Evolutionary conservation across 2,888 invertebrate genomes (phyloP), one percentile per base, ranked within the genome.

Genomic region (Aproaerema taeniolella): DNA sequence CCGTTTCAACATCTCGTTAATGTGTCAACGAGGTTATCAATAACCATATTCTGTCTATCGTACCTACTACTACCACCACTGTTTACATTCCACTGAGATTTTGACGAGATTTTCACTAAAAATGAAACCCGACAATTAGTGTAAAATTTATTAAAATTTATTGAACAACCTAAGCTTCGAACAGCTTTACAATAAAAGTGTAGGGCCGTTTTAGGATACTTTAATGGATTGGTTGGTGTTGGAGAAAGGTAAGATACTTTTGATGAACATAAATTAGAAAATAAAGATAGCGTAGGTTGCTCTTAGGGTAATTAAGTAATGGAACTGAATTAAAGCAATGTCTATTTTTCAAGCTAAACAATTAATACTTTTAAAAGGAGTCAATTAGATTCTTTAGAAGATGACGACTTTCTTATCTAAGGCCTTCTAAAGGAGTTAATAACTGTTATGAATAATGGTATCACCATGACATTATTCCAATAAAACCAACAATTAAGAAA

Each of bases 11-110:
- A 70, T 74, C 64, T 76, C 80, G 67, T 83, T 76, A 77, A 81
- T 68, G 67, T 77, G 78, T 83, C 82, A 80, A 71, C 78, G 61
- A 67, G 69, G 66, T 74, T 74, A 79, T 83, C 77, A 64, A 75
- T 74, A 67, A 54, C 68, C 60, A 63, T 65, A 67, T 64, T 65
- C 54, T 57, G 62, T 57, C 58, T 53, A 51, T 53, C 47, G 49
- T 45, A 52, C 56, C 46, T 47, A 65, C 60, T 68, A 63, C 67
- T 70, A 67, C 66, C 55, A 53, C 57, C 47, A 65, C 60, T 68
- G 64, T 68, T 70, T 67, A 66, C 55, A 53, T 57, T 58, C 45
- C 46, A 39, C 46, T 39, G 42, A 49, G 16, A 35, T 28, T 35
- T 25, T 35, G 16, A 20, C 14, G 14, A 20, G 34, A 25, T 6